Evolutionary conservation across 2,888 invertebrate species (phyloP).

Genomic region (Oscheius sp.): DNA sequence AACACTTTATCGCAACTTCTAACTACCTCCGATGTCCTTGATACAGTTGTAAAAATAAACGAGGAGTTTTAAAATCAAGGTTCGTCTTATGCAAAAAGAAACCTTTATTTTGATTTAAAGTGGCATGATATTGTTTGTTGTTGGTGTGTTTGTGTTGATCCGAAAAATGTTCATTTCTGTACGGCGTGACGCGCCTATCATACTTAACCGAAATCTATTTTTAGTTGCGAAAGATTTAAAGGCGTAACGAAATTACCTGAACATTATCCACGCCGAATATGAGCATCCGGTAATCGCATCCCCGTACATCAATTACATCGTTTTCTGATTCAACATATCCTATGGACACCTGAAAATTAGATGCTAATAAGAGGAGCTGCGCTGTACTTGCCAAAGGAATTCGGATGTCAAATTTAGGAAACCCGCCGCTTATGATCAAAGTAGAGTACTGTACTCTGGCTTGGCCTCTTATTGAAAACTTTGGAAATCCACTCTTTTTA

Average conservation of each 20-base stretch:
- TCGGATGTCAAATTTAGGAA: constrained; percentile 40
- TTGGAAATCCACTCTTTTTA: constrained; percentile 47
- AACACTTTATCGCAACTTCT: no score
- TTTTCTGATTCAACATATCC: constrained; percentile 55
- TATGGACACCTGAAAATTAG: constrained; percentile 44
- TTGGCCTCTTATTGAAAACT: constrained; percentile 47
- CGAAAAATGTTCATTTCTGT: no score
- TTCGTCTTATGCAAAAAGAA: no score
- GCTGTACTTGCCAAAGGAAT: constrained; percentile 36
- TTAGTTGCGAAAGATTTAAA: background rate
- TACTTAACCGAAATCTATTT: background rate
- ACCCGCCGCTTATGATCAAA: constrained; percentile 44
- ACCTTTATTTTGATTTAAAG: no score
- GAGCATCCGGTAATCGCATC: constrained; percentile 49
- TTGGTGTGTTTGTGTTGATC: no score
- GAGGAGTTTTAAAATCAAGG: background rate
- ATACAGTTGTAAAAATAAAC: background rate
- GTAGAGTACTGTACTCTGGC: constrained; percentile 49
- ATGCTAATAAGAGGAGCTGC: background rate
- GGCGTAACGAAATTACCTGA: constrained; percentile 34
- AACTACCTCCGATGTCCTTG: background rate
- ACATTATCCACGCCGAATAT: constrained; percentile 56
- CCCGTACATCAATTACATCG: constrained; percentile 53
- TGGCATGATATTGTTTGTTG: no score
- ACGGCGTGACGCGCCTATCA: no score